A percentile compares a stretch with the other conserved stretches of the same genome.
Conservation (phyloP, 1,140 invertebrate genomes). For the Drosophila carrolli region DNA sequence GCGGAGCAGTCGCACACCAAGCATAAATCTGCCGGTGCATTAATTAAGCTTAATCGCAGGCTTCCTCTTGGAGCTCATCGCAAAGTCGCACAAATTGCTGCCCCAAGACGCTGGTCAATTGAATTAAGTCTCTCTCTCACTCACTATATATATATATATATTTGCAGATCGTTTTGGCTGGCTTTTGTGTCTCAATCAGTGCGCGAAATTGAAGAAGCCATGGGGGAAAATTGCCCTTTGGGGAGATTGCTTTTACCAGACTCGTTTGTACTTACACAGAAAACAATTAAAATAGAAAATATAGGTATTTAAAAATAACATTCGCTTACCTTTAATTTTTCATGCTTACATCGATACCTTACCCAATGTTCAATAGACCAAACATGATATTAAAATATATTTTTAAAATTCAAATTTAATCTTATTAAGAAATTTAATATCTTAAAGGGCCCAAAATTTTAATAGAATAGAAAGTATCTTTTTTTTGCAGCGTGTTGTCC, state of each 20-base stretch:
- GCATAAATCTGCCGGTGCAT: slow-evolving; percentile 60
- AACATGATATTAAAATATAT: too few relatives aligned
- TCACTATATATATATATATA: slow-evolving; percentile 22
- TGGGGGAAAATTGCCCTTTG: slow-evolving; percentile 34
- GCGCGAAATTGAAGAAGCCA: slow-evolving; percentile 44
- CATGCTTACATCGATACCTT: too few relatives aligned
- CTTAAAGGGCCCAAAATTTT: too few relatives aligned
- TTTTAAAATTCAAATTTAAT: too few relatives aligned
- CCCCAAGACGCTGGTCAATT: slow-evolving; percentile 60
- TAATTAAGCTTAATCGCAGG: slow-evolving; percentile 80
- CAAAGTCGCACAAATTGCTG: slow-evolving; percentile 47
- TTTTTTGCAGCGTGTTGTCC: background rate
- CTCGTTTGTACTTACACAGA: slow-evolving; percentile 52
- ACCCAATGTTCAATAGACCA: too few relatives aligned
- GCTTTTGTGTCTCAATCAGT: slow-evolving; percentile 69
- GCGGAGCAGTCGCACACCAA: slow-evolving; percentile 7
- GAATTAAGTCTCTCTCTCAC: slow-evolving; percentile 54
- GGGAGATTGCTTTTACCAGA: slow-evolving; percentile 2
- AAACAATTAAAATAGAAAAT: background rate
- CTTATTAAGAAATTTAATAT: too few relatives aligned
- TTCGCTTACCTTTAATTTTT: too few relatives aligned
- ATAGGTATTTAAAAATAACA: background rate
- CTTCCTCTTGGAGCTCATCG: slow-evolving; percentile 68
- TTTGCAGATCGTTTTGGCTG: slow-evolving; percentile 56
- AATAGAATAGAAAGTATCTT: too few relatives aligned